Percentiles rank a stretch among this genome's conserved stretches.
phyloP scores from a whole-genome alignment of 2,797 vertebrate species.

The Smutsia temminckii region DNA sequence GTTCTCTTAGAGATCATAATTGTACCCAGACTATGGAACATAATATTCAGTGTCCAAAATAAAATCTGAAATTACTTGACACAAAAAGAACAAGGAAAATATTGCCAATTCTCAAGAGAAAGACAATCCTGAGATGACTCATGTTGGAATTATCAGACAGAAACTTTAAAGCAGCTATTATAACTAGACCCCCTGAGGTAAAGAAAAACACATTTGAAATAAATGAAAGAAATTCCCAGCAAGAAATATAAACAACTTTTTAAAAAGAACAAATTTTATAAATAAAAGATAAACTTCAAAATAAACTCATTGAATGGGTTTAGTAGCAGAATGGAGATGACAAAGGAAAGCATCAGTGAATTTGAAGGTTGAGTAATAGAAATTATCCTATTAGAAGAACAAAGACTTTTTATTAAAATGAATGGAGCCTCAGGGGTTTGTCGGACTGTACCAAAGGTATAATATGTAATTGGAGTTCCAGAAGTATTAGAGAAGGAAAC shows the following conservation, averaged over 20 bases:
- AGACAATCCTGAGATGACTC: background rate
- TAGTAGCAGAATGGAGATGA: background rate
- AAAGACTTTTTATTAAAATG: background rate
- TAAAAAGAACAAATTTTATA: background rate
- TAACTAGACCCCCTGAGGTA: background rate
- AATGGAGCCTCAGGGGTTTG: background rate
- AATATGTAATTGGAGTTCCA: background rate
- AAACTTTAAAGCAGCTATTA: background rate
- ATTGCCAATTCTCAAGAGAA: background rate
- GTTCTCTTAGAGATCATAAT: background rate
- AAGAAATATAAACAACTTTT: background rate
- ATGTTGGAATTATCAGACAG: background rate
- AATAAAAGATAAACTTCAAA: background rate
- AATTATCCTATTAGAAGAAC: background rate
- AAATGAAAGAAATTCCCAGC: background rate
- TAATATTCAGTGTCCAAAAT: background rate
- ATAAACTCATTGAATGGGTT: conserved; percentile 1
- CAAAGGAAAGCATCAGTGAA: background rate
- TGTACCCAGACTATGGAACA: background rate
- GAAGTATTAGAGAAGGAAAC: background rate
- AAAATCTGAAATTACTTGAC: conserved; percentile 27
- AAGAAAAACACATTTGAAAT: background rate
- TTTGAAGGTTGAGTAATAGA: background rate
- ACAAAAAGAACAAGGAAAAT: background rate
- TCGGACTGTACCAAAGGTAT: background rate